Conservation (phyloP, 1,140 invertebrate species). For the Oreohelix idahoensis region DNA sequence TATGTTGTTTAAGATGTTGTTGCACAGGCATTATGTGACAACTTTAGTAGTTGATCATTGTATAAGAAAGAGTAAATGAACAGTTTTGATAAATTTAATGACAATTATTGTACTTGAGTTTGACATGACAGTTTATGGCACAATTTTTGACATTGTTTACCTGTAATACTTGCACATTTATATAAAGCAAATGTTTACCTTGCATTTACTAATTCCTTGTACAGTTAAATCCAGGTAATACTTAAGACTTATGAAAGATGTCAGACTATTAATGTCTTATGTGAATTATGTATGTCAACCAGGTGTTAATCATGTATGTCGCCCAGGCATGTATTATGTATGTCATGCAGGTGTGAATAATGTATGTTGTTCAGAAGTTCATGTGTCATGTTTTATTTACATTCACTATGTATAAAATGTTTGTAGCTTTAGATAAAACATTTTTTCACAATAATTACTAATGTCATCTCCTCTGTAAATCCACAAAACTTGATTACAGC, state of each 20-base stretch:
- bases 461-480: background rate
- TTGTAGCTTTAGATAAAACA: background rate
- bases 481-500: background rate
- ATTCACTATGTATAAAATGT: background rate
- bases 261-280: background rate
- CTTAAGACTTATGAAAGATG: background rate
- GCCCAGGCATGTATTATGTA: background rate
- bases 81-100: no score
- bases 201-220: constrained; percentile 1
- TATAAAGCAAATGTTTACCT: background rate
- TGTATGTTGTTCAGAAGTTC: no score
- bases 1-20: no score
- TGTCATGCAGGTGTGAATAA: background rate
- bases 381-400: background rate
- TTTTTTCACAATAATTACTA: background rate
- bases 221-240: background rate
- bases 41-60: no score
- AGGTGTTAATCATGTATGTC: background rate
- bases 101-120: no score
- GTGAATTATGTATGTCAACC: background rate
- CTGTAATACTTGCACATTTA: background rate
- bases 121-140: no score
- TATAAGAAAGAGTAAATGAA: no score
- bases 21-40: no score
- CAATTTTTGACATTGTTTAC: no score